Conservation (phyloP, 2,888 invertebrate species). For the Callimorpha dominula region DNA sequence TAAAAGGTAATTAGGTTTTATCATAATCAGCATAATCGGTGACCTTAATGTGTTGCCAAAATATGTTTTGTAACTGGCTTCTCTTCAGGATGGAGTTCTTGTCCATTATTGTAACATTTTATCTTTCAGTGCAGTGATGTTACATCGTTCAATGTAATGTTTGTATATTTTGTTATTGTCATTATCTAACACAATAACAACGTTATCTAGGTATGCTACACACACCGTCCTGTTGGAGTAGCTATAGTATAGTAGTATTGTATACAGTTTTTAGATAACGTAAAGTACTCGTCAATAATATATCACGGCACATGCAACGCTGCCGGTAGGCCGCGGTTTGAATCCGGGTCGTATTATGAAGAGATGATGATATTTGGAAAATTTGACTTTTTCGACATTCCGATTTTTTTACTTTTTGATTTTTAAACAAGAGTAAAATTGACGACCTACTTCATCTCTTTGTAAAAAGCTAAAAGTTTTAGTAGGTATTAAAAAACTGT, state of each 20-base stretch:
- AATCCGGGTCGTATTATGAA: background rate
- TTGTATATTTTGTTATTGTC: constrained; percentile 1
- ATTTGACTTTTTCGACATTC: too few species aligned
- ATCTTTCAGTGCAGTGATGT: background rate
- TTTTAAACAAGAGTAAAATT: too few species aligned
- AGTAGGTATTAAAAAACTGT: too few species aligned
- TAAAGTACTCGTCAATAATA: background rate
- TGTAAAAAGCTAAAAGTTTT: too few species aligned
- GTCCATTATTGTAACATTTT: background rate
- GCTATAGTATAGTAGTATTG: background rate
- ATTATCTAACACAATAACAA: background rate
- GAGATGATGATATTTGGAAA: too few species aligned
- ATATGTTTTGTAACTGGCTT: background rate
- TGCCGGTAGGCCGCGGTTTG: background rate
- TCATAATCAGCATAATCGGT: background rate
- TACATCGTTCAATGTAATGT: background rate
- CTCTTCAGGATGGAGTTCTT: too few species aligned
- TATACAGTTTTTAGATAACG: background rate
- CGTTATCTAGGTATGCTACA: background rate
- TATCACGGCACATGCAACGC: background rate
- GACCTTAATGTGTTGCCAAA: background rate
- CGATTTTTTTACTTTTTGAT: too few species aligned
- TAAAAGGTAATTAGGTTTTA: background rate
- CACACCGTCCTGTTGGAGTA: background rate
- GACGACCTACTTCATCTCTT: too few species aligned